A percentile compares a stretch with the other conserved stretches of the same genome.
Conservation (phyloP, 2,113 vertebrate genomes). For the Clupea harengus region DNA sequence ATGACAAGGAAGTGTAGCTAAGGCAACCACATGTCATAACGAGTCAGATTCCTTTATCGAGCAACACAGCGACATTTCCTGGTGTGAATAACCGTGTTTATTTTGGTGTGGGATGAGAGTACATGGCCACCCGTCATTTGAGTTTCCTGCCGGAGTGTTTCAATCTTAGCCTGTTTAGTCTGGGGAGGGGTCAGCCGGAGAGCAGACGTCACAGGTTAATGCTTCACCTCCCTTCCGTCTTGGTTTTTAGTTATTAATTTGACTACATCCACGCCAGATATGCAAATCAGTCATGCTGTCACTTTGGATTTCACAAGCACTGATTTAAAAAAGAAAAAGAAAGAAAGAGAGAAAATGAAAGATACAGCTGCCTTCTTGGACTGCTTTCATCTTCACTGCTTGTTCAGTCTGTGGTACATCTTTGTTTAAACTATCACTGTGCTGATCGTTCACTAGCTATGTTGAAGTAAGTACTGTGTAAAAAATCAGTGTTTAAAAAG, state of each 20-base stretch:
- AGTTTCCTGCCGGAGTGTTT: background rate
- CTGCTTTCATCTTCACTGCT: no score
- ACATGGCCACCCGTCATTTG: background rate
- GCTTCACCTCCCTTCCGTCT: background rate
- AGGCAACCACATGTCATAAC: slow-evolving; percentile 10
- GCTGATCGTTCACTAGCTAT: no score
- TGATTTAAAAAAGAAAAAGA: background rate
- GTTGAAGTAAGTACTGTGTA: no score
- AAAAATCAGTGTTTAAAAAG: no score
- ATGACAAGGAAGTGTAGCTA: background rate
- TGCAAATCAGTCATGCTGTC: slow-evolving; percentile 43
- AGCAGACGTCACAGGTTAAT: background rate
- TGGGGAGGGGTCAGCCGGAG: background rate
- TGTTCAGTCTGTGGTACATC: no score
- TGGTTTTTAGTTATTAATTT: slow-evolving; percentile 18
- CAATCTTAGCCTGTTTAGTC: background rate
- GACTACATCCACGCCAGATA: slow-evolving; percentile 35
- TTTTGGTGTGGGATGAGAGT: background rate
- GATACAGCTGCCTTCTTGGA: background rate
- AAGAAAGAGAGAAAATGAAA: background rate
- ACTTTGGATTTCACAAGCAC: slow-evolving; percentile 29
- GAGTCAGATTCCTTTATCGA: slow-evolving; percentile 3
- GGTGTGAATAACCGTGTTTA: slow-evolving; percentile 1
- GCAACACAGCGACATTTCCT: background rate
- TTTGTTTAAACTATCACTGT: no score